Percentiles rank a stretch among this genome's conserved stretches.
These are phyloP conservation scores for Beris morrisii DNA, from an alignment of 2,888 invertebrate species.

Conservation along the genomic window DNA sequence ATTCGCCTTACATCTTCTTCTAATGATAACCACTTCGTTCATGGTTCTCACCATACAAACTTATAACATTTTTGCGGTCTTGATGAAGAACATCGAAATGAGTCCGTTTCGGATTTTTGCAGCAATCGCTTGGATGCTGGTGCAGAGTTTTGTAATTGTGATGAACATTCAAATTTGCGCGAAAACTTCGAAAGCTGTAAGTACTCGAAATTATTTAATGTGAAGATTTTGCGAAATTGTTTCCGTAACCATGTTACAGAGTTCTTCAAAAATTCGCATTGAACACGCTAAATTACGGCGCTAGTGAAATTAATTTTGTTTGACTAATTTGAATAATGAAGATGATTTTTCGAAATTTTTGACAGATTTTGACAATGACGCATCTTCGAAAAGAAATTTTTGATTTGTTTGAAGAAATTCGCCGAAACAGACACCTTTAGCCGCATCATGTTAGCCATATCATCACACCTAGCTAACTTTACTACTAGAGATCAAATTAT, in stretches of 20 bases:
- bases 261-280: not conserved
- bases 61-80: slow-evolving; percentile 18
- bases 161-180: slow-evolving; percentile 22
- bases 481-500: too few relatives aligned
- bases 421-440: too few relatives aligned
- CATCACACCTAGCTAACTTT: too few relatives aligned
- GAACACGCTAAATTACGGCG: not conserved
- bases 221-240: not conserved
- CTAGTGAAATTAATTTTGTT: not conserved
- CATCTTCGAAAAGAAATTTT: too few relatives aligned
- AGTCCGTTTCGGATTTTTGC: slow-evolving; percentile 20
- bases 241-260: too few relatives aligned
- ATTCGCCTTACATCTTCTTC: slow-evolving; percentile 14
- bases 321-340: too few relatives aligned
- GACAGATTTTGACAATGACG: too few relatives aligned
- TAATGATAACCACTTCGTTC: slow-evolving; percentile 14
- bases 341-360: too few relatives aligned
- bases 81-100: slow-evolving; percentile 14
- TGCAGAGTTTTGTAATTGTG: slow-evolving; percentile 16
- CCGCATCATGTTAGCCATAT: too few relatives aligned
- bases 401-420: too few relatives aligned
- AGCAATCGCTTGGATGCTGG: slow-evolving; percentile 1
- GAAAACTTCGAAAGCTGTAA: slow-evolving; percentile 24
- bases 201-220: not conserved
- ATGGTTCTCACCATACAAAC: slow-evolving; percentile 17